phyloP scores from a whole-genome alignment of 2,888 invertebrate genomes.

The Mythimna pallens region DNA sequence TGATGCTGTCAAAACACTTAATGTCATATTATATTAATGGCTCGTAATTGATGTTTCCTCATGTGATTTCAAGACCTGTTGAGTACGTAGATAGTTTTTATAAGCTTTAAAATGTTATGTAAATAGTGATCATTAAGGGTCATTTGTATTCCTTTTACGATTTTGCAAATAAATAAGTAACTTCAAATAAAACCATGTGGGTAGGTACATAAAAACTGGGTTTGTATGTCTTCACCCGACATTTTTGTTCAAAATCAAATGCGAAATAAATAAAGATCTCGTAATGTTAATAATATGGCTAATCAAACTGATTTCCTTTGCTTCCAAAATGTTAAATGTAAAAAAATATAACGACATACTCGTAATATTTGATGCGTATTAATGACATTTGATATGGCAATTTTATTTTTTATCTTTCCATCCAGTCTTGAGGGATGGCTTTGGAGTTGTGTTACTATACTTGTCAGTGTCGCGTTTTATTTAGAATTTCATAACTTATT shows the following conservation, averaged over 20 bases:
- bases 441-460: conserved; percentile 4
- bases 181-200: background rate
- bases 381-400: background rate
- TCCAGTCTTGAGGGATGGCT: background rate
- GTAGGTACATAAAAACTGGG: background rate
- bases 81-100: conserved; percentile 19
- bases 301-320: conserved; percentile 32
- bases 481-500: background rate
- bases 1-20: conserved; percentile 61
- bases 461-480: background rate
- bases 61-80: conserved; percentile 38
- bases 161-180: conserved; percentile 1
- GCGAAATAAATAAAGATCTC: conserved; percentile 35
- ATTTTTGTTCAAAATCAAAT: conserved; percentile 13
- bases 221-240: conserved; percentile 1
- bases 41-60: conserved; percentile 55
- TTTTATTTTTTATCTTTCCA: background rate
- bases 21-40: conserved; percentile 52
- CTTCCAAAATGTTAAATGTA: conserved; percentile 6
- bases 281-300: conserved; percentile 12
- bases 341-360: conserved; percentile 16
- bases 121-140: conserved; percentile 22
- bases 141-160: conserved; percentile 20
- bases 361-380: background rate
- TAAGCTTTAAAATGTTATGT: conserved; percentile 16